Conservation (phyloP, 2,113 vertebrate species). For the Aythya baeri region DNA sequence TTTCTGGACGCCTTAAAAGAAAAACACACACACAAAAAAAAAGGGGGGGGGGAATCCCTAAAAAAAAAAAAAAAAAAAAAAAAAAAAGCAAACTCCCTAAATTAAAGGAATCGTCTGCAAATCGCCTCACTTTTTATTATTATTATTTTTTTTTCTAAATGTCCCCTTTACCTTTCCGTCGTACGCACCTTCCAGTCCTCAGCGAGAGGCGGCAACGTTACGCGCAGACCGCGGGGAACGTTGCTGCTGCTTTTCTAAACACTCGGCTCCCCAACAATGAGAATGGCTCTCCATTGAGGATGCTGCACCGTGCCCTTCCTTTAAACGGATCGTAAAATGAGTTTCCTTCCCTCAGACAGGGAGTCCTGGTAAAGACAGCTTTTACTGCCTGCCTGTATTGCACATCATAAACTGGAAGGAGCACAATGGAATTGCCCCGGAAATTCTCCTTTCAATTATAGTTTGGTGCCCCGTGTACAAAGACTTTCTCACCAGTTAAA, state of each 20-base stretch:
- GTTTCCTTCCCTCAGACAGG: slow-evolving; percentile 70
- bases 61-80: background rate
- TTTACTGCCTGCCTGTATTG: slow-evolving; percentile 84
- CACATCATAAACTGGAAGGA: slow-evolving; percentile 84
- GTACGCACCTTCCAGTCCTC: slow-evolving; percentile 2
- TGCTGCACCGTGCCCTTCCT: slow-evolving; percentile 59
- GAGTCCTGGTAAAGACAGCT: slow-evolving; percentile 73
- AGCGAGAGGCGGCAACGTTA: background rate
- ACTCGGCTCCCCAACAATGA: slow-evolving; percentile 42
- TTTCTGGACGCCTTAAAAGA: background rate
- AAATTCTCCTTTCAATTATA: slow-evolving; percentile 84
- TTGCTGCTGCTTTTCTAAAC: slow-evolving; percentile 21
- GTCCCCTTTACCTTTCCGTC: background rate
- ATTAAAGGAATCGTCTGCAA: background rate
- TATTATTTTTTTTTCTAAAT: no score
- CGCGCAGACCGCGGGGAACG: background rate
- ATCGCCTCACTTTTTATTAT: background rate
- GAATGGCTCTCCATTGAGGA: slow-evolving; percentile 58
- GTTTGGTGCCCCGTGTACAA: slow-evolving; percentile 79
- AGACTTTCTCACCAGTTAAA: slow-evolving; percentile 76
- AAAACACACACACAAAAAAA: background rate
- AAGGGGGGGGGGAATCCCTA: no score
- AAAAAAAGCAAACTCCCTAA: fast-evolving
- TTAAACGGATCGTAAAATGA: slow-evolving; percentile 80
- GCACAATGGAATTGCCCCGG: slow-evolving; percentile 85